Base-by-base conservation (phyloP, 2,797 vertebrate species). In the Myotis myotis region DNA sequence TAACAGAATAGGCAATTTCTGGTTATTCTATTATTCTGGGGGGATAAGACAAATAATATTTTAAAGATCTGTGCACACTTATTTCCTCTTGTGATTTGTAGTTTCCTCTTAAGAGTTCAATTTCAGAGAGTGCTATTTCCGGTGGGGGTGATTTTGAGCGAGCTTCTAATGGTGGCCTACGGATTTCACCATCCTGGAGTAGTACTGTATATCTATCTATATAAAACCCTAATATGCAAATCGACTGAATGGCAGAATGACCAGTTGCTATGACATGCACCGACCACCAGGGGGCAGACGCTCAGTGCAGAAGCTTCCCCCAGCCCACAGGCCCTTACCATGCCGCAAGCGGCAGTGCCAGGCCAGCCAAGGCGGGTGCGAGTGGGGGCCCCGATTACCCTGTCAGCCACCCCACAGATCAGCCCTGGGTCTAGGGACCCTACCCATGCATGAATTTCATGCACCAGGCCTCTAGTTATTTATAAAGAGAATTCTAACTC, bases 51-150 rank as follows among this genome's bases (percentile, higher is more conserved):
- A 95, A 62, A 71, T 41, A n/a, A 11, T 20, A 6, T 25, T 41
- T 22, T 36, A 30, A 53, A 36, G 47, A 17, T 4, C 38, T 36
- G 13, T 47, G 2, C 47, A 60, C 5, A 70, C 28, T 86, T 72
- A 76, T 64, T 95, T 93, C 49, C 72, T 92, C 64, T 79, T 74
- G 7, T 57, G 62, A 87, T 81, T 71, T 93, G 5, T 41, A 51
- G n/a, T 72, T 72, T 51, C 53, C 60, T 90, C 51, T 84, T 6
- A 66, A 57, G 49, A n/a, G 23, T 33, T 92, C 19, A 68, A 22
- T 88, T 74, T 55, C 75, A 93, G 76, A 80, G 15, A 76, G 15
- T 38, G 76, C 30, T 86, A 5, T 49, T 78, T 85, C 55, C 28
- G 17, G 6, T 33, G 13, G 30, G 49, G 53, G 41, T 83, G 53